phyloP scores from a whole-genome alignment of 2,888 invertebrate genomes.

The Mamestra brassicae region DNA sequence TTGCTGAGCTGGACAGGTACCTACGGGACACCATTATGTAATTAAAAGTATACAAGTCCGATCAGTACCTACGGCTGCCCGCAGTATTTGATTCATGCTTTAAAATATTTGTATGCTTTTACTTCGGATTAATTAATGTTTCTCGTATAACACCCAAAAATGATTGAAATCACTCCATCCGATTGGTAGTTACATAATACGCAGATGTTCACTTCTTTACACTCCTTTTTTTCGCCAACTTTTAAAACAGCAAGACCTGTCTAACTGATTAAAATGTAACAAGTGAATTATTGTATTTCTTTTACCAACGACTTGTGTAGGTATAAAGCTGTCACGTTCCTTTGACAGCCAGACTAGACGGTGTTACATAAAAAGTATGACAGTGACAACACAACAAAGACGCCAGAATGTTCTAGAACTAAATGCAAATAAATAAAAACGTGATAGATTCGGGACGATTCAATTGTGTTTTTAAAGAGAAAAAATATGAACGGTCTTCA shows the following conservation, averaged over 20 bases:
- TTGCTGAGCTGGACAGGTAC: not conserved
- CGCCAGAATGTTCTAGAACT: slow-evolving; percentile 13
- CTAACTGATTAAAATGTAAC: not conserved
- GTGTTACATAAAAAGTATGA: slow-evolving; percentile 32
- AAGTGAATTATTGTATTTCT: slow-evolving; percentile 1
- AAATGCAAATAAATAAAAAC: slow-evolving; percentile 17
- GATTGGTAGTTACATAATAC: not conserved
- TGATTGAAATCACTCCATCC: too few relatives aligned
- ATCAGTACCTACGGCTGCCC: not conserved
- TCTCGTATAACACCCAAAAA: not conserved
- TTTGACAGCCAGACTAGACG: slow-evolving; percentile 7
- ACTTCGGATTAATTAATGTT: not conserved
- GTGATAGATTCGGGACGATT: not conserved
- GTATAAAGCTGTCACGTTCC: slow-evolving; percentile 16
- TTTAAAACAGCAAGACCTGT: not conserved
- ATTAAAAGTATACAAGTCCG: not conserved
- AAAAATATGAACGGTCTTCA: slow-evolving; percentile 5
- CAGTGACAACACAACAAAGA: slow-evolving; percentile 31
- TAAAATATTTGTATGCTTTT: not conserved
- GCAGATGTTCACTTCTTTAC: too few relatives aligned
- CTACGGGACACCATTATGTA: not conserved
- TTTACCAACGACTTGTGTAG: not conserved
- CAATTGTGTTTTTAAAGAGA: not conserved
- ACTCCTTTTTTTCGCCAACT: not conserved
- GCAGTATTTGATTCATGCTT: too few relatives aligned